Evolutionary conservation across 2,113 vertebrate species (phyloP), one percentile per base, ranked within the genome.

Genomic region (Xerus inauris): DNA sequence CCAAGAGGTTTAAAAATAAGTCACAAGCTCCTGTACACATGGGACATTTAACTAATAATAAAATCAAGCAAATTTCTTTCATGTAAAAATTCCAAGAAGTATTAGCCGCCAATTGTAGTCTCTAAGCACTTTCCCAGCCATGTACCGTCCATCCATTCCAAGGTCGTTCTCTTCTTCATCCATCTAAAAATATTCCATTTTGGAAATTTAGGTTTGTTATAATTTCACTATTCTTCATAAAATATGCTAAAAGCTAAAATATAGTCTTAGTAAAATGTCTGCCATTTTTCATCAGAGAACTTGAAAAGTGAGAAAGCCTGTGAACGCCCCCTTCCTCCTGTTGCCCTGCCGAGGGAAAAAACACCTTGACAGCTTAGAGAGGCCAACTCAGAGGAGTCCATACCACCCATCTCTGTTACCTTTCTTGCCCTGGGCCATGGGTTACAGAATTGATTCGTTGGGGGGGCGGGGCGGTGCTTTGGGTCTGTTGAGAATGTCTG

Each of bases 251-350:
- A 45, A 28, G 77, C 62, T 72, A 20, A 49, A 28, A 12, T 3
- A 28, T 14, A 71, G 35, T 45, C 40, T 75, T 91, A 49, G 38
- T n/a, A 69, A 81, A 75, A 57, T 64, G 12, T 59, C 75, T 42
- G 14, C 49, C 54, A 42, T 42, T 65, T 59, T 97, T 79, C 73
- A 75, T 75, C 42, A 77, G 77, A 64, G 59, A 76, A 71, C 40
- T 26, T 75, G 79, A 49, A 47, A 54, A 80, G 40, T 19, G 38
- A 75, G 51, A 57, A 59, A 45, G 35, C 22, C 49, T 1, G 12
- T 64, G n/a, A 0, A n/a, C 8, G 2, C 3, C 85, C 30, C 38
- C 40, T 71, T 64, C 38, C 30, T 69, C 57, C 35, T 6, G 0
- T 6, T 40, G 22, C 64, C 76, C 54, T 30, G 28, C 51, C 47